Percentiles rank a stretch among this genome's conserved stretches.
Conservation (phyloP, 2,888 invertebrate species). For the Creontiades dilutus region DNA sequence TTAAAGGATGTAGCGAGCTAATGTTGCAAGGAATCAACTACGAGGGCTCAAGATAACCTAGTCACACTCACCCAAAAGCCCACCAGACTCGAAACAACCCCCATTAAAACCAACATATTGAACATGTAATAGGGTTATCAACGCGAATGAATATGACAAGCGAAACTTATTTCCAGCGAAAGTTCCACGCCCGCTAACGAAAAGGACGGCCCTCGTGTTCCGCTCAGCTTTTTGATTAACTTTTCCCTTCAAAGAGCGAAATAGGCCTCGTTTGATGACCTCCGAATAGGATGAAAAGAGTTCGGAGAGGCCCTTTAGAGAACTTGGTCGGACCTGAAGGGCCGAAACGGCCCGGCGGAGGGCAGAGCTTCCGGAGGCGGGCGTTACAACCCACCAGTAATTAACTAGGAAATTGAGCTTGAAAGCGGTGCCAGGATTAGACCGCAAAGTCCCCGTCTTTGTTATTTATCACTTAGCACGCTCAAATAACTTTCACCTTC, state of each 20-base stretch:
- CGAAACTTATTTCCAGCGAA: too few relatives aligned
- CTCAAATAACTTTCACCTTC: conserved; percentile 41
- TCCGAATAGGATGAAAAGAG: neutral
- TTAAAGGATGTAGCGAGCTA: too few relatives aligned
- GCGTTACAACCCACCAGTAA: conserved; percentile 29
- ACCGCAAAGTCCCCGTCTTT: conserved; percentile 48
- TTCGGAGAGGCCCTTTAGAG: neutral
- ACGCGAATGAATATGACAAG: too few relatives aligned
- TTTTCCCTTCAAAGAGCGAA: neutral
- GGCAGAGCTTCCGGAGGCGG: conserved; percentile 31
- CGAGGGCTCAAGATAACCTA: too few relatives aligned
- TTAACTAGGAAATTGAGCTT: conserved; percentile 55
- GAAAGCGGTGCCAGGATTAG: conserved; percentile 53
- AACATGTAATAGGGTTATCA: too few relatives aligned
- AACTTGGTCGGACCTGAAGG: neutral
- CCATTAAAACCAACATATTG: too few relatives aligned
- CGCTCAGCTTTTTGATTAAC: conserved; percentile 1
- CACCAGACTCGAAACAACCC: too few relatives aligned
- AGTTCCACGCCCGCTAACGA: too few relatives aligned
- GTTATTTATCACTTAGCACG: conserved; percentile 52
- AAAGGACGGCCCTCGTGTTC: neutral
- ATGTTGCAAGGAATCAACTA: too few relatives aligned
- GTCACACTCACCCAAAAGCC: too few relatives aligned
- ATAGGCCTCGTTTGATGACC: conserved; percentile 14
- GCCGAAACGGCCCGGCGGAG: conserved; percentile 4